A percentile compares a stretch with the other conserved stretches of the same genome.
These are phyloP conservation scores for Anisognathus igniventris DNA, from an alignment of 2,797 vertebrate species.

Conservation along the genomic window DNA sequence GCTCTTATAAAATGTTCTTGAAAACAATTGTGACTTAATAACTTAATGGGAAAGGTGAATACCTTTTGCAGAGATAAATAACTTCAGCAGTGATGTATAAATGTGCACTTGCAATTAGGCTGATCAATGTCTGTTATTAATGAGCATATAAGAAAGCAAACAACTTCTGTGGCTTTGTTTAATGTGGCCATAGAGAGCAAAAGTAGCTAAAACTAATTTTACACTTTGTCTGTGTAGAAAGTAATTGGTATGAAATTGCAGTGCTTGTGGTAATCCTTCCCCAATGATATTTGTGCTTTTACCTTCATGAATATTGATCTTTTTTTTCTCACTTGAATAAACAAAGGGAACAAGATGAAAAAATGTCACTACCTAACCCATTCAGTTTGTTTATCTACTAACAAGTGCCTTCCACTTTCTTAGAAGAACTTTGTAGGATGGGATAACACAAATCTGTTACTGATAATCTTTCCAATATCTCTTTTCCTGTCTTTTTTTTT, in stretches of 20 bases:
- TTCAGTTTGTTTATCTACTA: neutral
- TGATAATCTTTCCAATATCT: neutral
- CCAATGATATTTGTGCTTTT: neutral
- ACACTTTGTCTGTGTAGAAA: neutral
- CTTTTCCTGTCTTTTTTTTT: neutral
- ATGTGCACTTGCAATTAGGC: neutral
- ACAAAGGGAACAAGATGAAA: neutral
- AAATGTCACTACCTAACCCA: neutral
- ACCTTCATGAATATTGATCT: neutral
- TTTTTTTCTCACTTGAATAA: neutral
- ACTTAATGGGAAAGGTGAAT: neutral
- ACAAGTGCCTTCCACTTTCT: neutral
- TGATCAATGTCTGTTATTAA: neutral
- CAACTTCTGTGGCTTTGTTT: neutral
- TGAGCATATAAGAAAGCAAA: neutral
- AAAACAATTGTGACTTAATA: neutral
- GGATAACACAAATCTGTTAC: neutral
- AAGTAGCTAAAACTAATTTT: neutral
- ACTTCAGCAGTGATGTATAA: neutral
- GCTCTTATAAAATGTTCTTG: neutral
- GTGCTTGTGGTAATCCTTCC: neutral
- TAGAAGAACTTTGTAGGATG: neutral
- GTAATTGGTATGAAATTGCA: neutral
- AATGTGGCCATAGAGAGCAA: neutral
- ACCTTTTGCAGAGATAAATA: neutral